A percentile compares a stretch with the other conserved stretches of the same genome.
phyloP scores from a whole-genome alignment of 1,140 invertebrate species.

The Macrotrachela quadricornifera region DNA sequence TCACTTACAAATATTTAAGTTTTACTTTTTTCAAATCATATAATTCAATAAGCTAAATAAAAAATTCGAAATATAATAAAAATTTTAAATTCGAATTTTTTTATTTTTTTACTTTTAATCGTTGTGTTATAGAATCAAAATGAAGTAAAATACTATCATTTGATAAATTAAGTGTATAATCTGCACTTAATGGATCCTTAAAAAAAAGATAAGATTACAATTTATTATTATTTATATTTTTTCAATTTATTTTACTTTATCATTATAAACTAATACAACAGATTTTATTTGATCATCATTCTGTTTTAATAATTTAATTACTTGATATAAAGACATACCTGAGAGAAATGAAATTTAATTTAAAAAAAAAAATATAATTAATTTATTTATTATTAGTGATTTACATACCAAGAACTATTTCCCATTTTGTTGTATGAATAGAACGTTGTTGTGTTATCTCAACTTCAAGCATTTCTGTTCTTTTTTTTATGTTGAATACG shows the following conservation, averaged over 20 bases:
- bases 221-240: not conserved
- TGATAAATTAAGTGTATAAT: constrained; percentile 2
- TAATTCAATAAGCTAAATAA: constrained; percentile 59
- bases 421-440: constrained; percentile 1
- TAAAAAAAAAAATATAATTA: not conserved
- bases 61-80: too few relatives aligned
- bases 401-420: constrained; percentile 4
- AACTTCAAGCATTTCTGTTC: constrained; percentile 4
- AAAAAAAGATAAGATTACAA: not conserved
- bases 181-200: constrained; percentile 2
- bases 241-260: constrained; percentile 3
- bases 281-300: constrained; percentile 3
- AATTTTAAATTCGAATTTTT: not conserved
- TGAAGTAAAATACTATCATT: constrained; percentile 2
- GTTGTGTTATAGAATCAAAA: constrained; percentile 7
- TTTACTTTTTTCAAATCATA: constrained; percentile 86
- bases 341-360: not conserved
- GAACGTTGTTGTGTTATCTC: constrained; percentile 4
- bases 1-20: constrained; percentile 67
- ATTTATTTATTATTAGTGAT: not conserved
- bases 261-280: constrained; percentile 7
- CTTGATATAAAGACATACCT: constrained; percentile 8
- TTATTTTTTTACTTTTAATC: not conserved
- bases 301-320: constrained; percentile 3
- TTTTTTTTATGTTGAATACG: not conserved